Evolutionary conservation across 2,797 vertebrate species (phyloP).

Genomic region (Sternarchorhynchus goeldii): DNA sequence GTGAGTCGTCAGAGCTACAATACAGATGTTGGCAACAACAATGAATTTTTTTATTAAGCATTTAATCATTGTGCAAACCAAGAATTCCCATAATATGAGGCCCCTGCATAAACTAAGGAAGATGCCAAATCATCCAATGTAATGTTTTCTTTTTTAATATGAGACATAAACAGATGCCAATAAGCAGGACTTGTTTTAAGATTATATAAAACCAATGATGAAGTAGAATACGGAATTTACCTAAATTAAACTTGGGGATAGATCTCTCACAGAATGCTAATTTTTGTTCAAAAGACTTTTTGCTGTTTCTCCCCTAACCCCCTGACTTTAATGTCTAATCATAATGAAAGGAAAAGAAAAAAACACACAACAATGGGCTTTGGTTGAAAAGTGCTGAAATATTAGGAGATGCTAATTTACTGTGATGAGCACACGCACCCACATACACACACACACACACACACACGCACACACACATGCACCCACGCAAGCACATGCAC

Average conservation of each 20-base stretch:
- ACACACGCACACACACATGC: not conserved
- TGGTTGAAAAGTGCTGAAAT: conserved; percentile 47
- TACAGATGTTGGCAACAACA: conserved; percentile 98
- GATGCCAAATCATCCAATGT: conserved; percentile 78
- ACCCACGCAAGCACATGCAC: not conserved
- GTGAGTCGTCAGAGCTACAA: conserved; percentile 97
- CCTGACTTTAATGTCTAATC: conserved; percentile 69
- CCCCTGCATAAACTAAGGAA: conserved; percentile 74
- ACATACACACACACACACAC: not conserved
- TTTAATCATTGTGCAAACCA: conserved; percentile 83
- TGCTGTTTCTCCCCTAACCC: conserved; percentile 65
- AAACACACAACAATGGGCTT: conserved; percentile 38
- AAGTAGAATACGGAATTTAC: conserved; percentile 76
- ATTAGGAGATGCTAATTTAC: conserved; percentile 34
- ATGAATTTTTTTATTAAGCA: conserved; percentile 94
- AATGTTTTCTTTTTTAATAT: conserved; percentile 82
- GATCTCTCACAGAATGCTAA: conserved; percentile 74
- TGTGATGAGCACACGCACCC: conserved; percentile 29
- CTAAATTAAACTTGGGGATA: conserved; percentile 80
- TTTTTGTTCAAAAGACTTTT: conserved; percentile 70
- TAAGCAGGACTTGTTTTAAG: conserved; percentile 76
- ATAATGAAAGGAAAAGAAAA: conserved; percentile 65
- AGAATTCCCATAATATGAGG: conserved; percentile 80
- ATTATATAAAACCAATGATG: conserved; percentile 76
- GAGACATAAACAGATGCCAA: conserved; percentile 81